Percentiles rank a stretch among this genome's conserved stretches.
These are phyloP conservation scores for Apostichopus parvimensis DNA, from an alignment of 35 echinoderm and acorn worm species.

Conservation along the genomic window DNA sequence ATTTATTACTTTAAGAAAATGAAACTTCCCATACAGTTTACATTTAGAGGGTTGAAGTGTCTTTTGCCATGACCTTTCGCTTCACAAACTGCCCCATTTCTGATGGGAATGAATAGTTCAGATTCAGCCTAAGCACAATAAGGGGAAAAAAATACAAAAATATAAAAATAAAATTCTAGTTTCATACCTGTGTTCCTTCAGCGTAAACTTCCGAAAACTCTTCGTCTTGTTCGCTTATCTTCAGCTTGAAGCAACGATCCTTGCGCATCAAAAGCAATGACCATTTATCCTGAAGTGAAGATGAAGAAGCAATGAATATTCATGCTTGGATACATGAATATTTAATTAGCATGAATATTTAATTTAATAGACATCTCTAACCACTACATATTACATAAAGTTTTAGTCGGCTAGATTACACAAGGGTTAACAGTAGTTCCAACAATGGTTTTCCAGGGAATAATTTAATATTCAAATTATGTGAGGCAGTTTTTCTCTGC, in stretches of 20 bases:
- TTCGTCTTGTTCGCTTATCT: conserved; percentile 86
- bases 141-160: background rate
- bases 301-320: background rate
- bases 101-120: too few relatives aligned
- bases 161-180: background rate
- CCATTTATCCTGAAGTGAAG: conserved; percentile 79
- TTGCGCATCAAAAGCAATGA: conserved; percentile 79
- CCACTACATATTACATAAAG: background rate
- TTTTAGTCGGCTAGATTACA: too few relatives aligned
- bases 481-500: too few relatives aligned
- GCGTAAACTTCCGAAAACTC: conserved; percentile 94
- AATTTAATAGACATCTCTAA: background rate
- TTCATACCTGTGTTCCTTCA: conserved; percentile 78
- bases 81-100: too few relatives aligned
- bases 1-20: too few relatives aligned
- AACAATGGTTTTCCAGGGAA: too few relatives aligned
- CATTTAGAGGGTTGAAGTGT: too few relatives aligned
- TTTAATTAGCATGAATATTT: background rate
- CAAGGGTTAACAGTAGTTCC: too few relatives aligned
- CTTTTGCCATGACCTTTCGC: too few relatives aligned
- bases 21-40: too few relatives aligned
- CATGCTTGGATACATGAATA: background rate
- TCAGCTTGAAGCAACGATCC: conserved; percentile 77
- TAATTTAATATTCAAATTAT: too few relatives aligned
- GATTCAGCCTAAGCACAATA: too few relatives aligned